phyloP scores from a whole-genome alignment of 2,113 vertebrate species.

The Sander vitreus region DNA sequence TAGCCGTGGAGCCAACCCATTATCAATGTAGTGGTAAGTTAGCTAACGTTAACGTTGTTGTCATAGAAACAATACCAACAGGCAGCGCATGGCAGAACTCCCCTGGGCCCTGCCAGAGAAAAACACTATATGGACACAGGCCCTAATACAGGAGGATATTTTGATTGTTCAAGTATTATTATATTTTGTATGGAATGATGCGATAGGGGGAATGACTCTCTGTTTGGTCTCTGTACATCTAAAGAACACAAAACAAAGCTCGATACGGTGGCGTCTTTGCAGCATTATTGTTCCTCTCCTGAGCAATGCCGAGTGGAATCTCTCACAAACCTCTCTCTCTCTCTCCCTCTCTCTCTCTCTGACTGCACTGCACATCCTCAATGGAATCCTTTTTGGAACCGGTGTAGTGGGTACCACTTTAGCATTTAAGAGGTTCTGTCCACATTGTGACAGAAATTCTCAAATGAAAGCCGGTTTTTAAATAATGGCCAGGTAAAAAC shows the following conservation, averaged over 20 bases:
- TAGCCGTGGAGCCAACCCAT: too few relatives aligned
- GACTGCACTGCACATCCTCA: background rate
- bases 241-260: background rate
- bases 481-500: background rate
- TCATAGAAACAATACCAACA: too few relatives aligned
- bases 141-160: background rate
- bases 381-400: background rate
- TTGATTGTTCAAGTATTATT: slow-evolving; percentile 16
- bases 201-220: background rate
- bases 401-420: background rate
- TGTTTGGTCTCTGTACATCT: slow-evolving; percentile 1
- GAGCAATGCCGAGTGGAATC: background rate
- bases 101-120: too few relatives aligned
- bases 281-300: background rate
- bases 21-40: too few relatives aligned
- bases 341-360: background rate
- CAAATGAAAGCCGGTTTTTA: background rate
- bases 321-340: background rate
- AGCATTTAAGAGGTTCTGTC: background rate
- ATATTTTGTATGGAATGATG: slow-evolving; percentile 35
- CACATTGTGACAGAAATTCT: background rate
- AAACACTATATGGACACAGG: too few relatives aligned
- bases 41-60: too few relatives aligned
- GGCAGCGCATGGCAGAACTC: too few relatives aligned
- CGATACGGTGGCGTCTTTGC: background rate